Evolutionary conservation across 2,797 vertebrate genomes (phyloP).

Genomic region (Gymnothorax reevesii): DNA sequence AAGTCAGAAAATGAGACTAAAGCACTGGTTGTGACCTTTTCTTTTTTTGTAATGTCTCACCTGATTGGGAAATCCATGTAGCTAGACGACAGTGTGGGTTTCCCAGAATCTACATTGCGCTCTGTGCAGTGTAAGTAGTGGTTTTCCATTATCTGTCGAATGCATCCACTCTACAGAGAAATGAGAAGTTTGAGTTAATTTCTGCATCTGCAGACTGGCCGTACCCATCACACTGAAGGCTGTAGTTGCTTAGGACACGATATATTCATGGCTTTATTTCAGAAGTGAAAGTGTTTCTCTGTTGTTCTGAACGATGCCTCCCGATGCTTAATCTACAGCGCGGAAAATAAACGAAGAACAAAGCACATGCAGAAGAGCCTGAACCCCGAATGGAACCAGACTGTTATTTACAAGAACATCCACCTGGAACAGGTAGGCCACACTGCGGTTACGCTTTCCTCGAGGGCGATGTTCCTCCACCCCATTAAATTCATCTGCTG

Average conservation of each 20-base stretch:
- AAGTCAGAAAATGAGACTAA: no score
- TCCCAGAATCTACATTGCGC: background rate
- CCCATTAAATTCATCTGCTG: no score
- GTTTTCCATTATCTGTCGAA: background rate
- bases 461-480: no score
- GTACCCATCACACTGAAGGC: background rate
- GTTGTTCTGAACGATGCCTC: background rate
- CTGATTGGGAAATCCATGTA: background rate
- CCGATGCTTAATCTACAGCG: conserved; percentile 67
- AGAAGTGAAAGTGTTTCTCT: background rate
- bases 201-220: background rate
- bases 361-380: conserved; percentile 92
- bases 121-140: background rate
- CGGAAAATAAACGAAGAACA: conserved; percentile 93
- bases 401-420: conserved; percentile 99
- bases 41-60: background rate
- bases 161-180: background rate
- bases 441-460: background rate
- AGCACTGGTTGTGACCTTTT: no score
- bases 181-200: background rate
- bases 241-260: background rate
- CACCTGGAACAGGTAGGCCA: conserved; percentile 87
- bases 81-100: background rate
- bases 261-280: background rate
- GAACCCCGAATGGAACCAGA: conserved; percentile 99